Base-by-base conservation (phyloP, 2,797 vertebrate species). In the Oreochromis mossambicus region DNA sequence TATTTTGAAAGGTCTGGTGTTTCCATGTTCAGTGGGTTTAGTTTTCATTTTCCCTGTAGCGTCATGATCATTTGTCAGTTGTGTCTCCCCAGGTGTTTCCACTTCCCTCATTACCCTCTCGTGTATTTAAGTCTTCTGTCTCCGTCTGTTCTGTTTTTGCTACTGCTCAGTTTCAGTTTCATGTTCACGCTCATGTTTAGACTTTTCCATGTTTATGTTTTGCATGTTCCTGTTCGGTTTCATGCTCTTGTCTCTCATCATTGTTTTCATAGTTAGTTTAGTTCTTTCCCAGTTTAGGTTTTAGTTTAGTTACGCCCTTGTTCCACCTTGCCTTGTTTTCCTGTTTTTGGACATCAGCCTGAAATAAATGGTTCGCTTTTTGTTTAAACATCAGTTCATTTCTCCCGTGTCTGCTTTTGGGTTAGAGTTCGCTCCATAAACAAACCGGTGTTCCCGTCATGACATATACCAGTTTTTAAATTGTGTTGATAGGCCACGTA, bases 311-410 rank as follows among this genome's bases (percentile, higher is more conserved):
- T 61, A 34, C 34, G 0, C 15, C 56, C 29, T 61, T 61, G 56
- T 61, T 32, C 9, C 29, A 34, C 17, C 5, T 61, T 34, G 56
- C 0, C 17, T 61, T 61, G 56, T 61, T 61, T 61, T 61, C 19
- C 56, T 34, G 17, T 19, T 61, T 61, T 34, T 61, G 29, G 56
- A 61, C 15, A 61, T 7, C 29, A 11, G 56, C 15, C 29, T 34
- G 9, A 6, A 11, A 10, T 61, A 61, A 61, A 61, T 4, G 56
- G 15, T 15, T 61, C 1, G 0, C 29, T 34, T 32, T 19, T 58
- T 19, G 29, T 58, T 58, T 58, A 8, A 58, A 8, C 5, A 58
- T 19, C 1, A 58, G 55, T 58, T 58, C 15, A 19, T 15, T 58
- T 58, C 56, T 58, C 15, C 15, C 3, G 1, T 32, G 29, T 58